Conservation (phyloP, 2,888 invertebrate genomes). For the Lithophane leautieri region DNA sequence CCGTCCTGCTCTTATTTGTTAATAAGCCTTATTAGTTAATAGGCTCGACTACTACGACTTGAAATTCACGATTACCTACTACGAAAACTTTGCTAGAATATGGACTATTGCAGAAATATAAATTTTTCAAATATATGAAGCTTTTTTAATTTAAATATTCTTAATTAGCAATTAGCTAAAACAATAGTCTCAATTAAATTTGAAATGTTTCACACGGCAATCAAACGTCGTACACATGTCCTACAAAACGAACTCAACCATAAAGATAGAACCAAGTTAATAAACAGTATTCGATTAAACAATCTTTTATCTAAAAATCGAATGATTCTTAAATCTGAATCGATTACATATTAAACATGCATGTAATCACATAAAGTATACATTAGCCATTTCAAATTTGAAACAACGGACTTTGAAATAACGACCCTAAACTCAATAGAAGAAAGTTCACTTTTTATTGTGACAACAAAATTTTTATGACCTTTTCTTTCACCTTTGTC, state of each 20-base stretch:
- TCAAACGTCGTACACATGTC: constrained; percentile 47
- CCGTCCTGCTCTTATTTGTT: not conserved
- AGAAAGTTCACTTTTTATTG: constrained; percentile 9
- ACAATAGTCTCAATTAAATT: constrained; percentile 30
- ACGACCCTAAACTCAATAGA: not conserved
- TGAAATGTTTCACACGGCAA: constrained; percentile 40
- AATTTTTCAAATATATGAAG: not conserved
- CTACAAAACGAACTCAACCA: constrained; percentile 49
- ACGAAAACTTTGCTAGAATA: not conserved
- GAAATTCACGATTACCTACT: not conserved
- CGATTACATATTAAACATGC: constrained; percentile 68
- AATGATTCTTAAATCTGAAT: constrained; percentile 69
- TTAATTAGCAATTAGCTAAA: constrained; percentile 35
- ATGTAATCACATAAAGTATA: constrained; percentile 67
- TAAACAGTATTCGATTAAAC: constrained; percentile 63
- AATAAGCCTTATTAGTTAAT: not conserved
- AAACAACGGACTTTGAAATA: not conserved
- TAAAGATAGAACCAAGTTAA: constrained; percentile 56
- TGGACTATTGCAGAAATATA: not conserved
- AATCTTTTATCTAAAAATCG: constrained; percentile 60
- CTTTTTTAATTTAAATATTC: not conserved
- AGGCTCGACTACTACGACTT: not conserved
- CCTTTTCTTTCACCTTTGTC: constrained; percentile 12
- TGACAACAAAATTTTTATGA: not conserved
- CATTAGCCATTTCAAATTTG: constrained; percentile 28